Evolutionary conservation across 2,888 invertebrate genomes (phyloP), one percentile per base, ranked within the genome.

Genomic region (Pollenia angustigena): DNA sequence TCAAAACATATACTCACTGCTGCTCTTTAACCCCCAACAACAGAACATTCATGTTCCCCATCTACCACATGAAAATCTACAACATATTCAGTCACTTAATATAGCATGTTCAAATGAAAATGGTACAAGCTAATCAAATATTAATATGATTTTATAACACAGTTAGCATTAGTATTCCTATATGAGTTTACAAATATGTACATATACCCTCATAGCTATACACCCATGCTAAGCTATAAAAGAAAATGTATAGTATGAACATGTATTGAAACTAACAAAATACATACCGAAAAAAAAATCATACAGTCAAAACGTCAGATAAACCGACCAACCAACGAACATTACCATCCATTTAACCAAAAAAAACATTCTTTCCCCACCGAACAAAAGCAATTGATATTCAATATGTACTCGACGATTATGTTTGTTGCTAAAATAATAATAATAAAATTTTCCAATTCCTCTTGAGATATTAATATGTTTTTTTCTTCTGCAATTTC

Each of bases 51-150:
- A 68, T 74, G 58, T 74, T 44, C 52, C 69, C 62, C 71, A 58
- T 46, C 16, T 40, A 14, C 40, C 12, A 60, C 60, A 69, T 52
- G 69, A 40, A 69, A 76, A 71, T 82, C 66, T 50, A 78, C 72
- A 84, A 72, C 87, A 87, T 84, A 87, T 87, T 87, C 84, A 87
- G 84, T 84, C 84, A 84, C 87, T 87, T 87, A 87, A 81, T 87
- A 74, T 78, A 74, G 68, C 84, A 85, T 85, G 84, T 85, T 85
- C 60, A 78, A 87, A 84, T 84, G 87, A 81, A 87, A 84, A 87
- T 81, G 83, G 83, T 87, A 87, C 87, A 87, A 87, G 87, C 87
- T 87, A 87, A 87, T 87, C 87, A 87, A 87, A 87, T 87, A 87
- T 87, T 87, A 87, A 87, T 87, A 87, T 84, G 87, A 87, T 87